Evolutionary conservation across 2,888 invertebrate genomes (phyloP), one percentile per base, ranked within the genome.

Genomic region (Nomada goodeniana): DNA sequence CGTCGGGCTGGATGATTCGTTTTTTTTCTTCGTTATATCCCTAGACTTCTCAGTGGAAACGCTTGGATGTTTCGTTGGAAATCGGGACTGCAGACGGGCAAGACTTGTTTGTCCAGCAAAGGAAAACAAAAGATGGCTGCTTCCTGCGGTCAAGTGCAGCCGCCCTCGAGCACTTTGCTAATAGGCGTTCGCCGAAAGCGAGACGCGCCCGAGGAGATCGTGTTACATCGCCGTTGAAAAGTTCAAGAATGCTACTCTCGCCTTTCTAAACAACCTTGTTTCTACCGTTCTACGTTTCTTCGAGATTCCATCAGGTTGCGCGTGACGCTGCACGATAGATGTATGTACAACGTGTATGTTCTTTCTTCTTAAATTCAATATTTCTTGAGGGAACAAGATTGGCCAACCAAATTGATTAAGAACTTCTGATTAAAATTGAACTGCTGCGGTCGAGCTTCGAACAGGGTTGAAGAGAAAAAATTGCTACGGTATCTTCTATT

Each of bases 141-240:
- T 89, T 89, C 88, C 88, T 90, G 85, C 82, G 90, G 89, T 92
- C 91, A 92, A 92, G 91, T 92, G 91, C 90, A 83, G 73, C 83
- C 82, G 83, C 67, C 85, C 79, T 89, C 86, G 80, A 91, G 90
- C 80, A 89, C 88, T 91, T 89, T 87, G 88, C 89, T 89, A 90
- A 92, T 90, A 89, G 88, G 88, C 71, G 80, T 67, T 76, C 80
- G 86, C 79, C 84, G 85, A 88, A 89, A 86, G 89, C 81, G 86
- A 82, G 79, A 74, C 90, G 86, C 23, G 88, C 87, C 89, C 88
- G 86, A 89, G 89, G 84, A 82, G 85, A 88, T 92, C 91, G 69
- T 80, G 74, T 92, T 92, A 89, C 92, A 76, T 59, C 57, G 57
- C 29, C 63, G 71, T 60, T 67, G 75, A 80, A 75, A 83, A 77